Base-by-base conservation (phyloP, 2,113 vertebrate genomes). In the Megaceryle maxima region DNA sequence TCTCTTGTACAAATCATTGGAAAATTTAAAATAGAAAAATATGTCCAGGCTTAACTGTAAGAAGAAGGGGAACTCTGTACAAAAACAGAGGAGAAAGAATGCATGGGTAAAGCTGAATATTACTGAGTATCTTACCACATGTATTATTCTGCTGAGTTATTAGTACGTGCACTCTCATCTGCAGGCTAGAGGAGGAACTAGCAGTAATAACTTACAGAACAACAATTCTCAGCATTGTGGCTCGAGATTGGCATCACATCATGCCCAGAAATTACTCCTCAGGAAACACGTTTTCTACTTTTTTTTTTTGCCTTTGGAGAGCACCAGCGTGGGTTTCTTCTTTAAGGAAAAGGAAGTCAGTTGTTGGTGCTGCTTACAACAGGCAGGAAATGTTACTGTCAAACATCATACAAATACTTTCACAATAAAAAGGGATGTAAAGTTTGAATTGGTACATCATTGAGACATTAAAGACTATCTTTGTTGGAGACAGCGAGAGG, bases 21-120 rank as follows among this genome's bases (percentile, higher is more conserved):
- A 96, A 97, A 92, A 90, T 94, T 95, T 95, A 97, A 96, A 95
- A 93, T 88, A 94, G 96, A 94, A 97, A 97, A 91, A 88, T 87
- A 93, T 80, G 68, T 94, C 64, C 86, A 85, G 94, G 93, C 92
- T 96, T 97, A 96, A 90, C 82, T 86, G 60, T 86, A 90, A 88
- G 83, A 92, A 96, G 86, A 96, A 95, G 90, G 87, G 88, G 69
- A 87, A 92, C 57, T 80, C 78, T 86, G 50, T 77, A 48, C 87
- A 79, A 94, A 96, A 92, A 92, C 91, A 93, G 68, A 96, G 83
- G 55, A 94, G 82, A 97, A 91, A 24, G 95, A 96, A 97, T 96
- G 97, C 91, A 87, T 50, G 76, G 77, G 51, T 95, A 87, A 76
- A 82, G 82, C 74, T 95, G 79, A 92, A 87, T 95, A 82, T 87